Conservation (phyloP, 2,797 vertebrate genomes). For the Champsocephalus esox region DNA sequence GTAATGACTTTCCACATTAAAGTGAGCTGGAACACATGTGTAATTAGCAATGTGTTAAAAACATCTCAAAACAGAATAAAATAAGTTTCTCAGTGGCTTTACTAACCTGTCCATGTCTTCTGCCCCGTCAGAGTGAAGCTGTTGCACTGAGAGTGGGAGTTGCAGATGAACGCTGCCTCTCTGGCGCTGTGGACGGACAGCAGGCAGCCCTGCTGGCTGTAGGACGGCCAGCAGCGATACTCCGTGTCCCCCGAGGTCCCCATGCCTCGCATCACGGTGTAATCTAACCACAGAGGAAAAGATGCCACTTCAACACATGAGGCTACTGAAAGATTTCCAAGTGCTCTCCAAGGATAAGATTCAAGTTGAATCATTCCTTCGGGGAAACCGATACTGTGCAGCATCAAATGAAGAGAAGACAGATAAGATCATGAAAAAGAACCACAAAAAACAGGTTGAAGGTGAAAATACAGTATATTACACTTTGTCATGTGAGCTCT, state of each 20-base stretch:
- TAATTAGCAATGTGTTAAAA: neutral
- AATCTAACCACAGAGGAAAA: slow-evolving; percentile 81
- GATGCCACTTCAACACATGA: slow-evolving; percentile 45
- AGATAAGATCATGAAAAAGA: slow-evolving; percentile 2
- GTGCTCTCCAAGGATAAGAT: slow-evolving; percentile 12
- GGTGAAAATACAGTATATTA: neutral
- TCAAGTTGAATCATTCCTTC: slow-evolving; percentile 26
- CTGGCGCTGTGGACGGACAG: slow-evolving; percentile 86
- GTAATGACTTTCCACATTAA: neutral
- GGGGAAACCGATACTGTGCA: slow-evolving; percentile 6
- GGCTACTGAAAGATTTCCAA: slow-evolving; percentile 32
- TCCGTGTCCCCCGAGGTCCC: slow-evolving; percentile 78
- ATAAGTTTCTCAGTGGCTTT: neutral
- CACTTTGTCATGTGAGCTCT: neutral
- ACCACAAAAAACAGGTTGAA: neutral
- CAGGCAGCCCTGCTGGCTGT: slow-evolving; percentile 89
- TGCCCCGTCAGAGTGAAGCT: slow-evolving; percentile 86
- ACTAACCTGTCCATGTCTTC: slow-evolving; percentile 91
- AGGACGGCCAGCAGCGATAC: slow-evolving; percentile 93
- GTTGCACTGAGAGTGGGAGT: slow-evolving; percentile 85
- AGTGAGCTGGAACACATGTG: neutral
- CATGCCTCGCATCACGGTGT: slow-evolving; percentile 84
- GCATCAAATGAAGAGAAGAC: slow-evolving; percentile 4
- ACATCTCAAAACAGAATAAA: neutral
- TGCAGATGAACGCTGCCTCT: slow-evolving; percentile 89